Evolutionary conservation across 2,888 invertebrate genomes (phyloP).

Genomic region (Cordilura impudica): DNA sequence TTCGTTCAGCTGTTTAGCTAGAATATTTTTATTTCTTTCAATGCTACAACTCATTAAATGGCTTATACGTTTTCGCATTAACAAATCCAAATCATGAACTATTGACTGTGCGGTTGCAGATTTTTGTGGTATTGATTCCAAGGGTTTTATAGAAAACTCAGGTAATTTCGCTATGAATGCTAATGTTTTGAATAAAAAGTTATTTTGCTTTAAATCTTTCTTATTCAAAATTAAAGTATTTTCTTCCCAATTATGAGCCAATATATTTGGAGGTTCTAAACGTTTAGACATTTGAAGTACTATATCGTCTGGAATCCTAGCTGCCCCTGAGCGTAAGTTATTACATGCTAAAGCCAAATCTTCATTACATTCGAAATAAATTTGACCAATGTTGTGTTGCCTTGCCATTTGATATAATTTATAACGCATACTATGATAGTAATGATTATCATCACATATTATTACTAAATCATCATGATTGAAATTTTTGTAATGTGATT

Average conservation of each 20-base stretch:
- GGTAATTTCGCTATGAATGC: slow-evolving; percentile 44
- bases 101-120: slow-evolving; percentile 5
- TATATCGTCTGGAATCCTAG: slow-evolving; percentile 66
- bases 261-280: slow-evolving; percentile 67
- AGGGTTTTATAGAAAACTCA: slow-evolving; percentile 22
- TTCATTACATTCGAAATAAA: slow-evolving; percentile 66
- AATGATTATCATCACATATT: slow-evolving; percentile 76
- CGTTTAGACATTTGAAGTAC: slow-evolving; percentile 69
- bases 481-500: background rate
- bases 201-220: background rate
- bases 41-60: slow-evolving; percentile 26
- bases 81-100: slow-evolving; percentile 69
- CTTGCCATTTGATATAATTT: slow-evolving; percentile 71
- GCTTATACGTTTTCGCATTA: slow-evolving; percentile 68
- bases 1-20: slow-evolving; percentile 67
- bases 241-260: slow-evolving; percentile 66
- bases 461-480: slow-evolving; percentile 65
- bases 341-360: slow-evolving; percentile 66
- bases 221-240: slow-evolving; percentile 61
- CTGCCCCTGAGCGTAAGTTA: slow-evolving; percentile 48
- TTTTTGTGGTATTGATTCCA: slow-evolving; percentile 44
- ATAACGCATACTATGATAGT: slow-evolving; percentile 75
- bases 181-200: slow-evolving; percentile 30
- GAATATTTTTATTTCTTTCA: slow-evolving; percentile 41
- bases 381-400: slow-evolving; percentile 66